These are phyloP conservation scores for Protophormia terraenovae DNA, from an alignment of 2,888 invertebrate species.

Conservation along the genomic window DNA sequence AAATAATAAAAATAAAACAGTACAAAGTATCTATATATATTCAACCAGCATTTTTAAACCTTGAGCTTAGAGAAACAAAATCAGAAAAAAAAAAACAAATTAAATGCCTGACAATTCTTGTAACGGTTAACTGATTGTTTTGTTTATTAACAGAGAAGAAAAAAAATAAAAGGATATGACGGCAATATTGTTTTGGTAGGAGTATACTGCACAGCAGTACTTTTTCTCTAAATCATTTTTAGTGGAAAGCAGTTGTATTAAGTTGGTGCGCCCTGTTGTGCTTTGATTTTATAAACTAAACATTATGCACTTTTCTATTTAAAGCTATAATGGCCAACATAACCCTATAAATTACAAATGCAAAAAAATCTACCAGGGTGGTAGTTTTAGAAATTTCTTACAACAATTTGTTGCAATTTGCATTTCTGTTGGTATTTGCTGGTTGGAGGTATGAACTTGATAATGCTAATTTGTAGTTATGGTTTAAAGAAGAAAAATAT, in stretches of 20 bases:
- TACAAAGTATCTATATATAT: background rate
- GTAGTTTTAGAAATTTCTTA: background rate
- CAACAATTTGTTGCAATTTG: background rate
- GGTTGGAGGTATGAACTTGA: background rate
- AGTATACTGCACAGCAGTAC: background rate
- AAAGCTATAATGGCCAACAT: constrained; percentile 12
- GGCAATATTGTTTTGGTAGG: constrained; percentile 2
- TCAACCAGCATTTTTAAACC: constrained; percentile 31
- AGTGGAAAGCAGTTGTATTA: background rate
- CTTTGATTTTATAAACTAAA: constrained; percentile 32
- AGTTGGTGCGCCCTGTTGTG: background rate
- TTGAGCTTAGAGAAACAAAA: constrained; percentile 27
- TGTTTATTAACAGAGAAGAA: constrained; percentile 20
- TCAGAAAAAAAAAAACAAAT: background rate
- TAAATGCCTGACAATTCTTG: constrained; percentile 43
- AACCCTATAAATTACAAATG: constrained; percentile 13
- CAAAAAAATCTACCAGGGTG: constrained; percentile 6
- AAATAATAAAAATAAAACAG: constrained; percentile 42
- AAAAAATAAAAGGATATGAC: background rate
- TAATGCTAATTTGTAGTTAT: background rate
- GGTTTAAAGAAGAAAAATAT: too few species aligned
- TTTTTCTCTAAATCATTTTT: too few species aligned
- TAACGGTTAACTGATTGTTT: constrained; percentile 58
- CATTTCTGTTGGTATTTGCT: background rate
- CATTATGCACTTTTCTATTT: constrained; percentile 22